Evolutionary conservation across 2,888 invertebrate genomes (phyloP), one percentile per base, ranked within the genome.

Genomic region (Chironomus tentans): DNA sequence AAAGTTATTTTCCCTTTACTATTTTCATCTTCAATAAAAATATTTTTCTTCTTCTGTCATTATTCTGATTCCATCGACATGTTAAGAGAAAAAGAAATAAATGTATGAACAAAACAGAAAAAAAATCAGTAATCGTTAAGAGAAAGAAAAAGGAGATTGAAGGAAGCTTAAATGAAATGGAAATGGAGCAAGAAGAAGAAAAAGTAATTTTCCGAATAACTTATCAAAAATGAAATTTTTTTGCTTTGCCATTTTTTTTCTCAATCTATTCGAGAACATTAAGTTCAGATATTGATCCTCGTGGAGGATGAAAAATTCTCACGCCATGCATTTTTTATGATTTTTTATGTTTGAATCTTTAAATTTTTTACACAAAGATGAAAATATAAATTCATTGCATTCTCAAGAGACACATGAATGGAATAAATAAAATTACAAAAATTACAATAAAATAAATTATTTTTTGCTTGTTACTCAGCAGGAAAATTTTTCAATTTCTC

Each of bases 401-500:
- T 65, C 65, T 65, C 65, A 22, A 65, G 65, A 65, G 68, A 68
- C 28, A 65, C 46, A 68, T 68, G 28, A 18, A 68, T 38, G 38
- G 21, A 38, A 46, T 38, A n/a, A 15, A 38, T 21, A 68, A 38
- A 38, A 28, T 68, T 46, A 10, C n/a, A 68, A 68, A 38, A 38
- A 28, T 68, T 46, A 10, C n/a, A 68, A 12, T 18, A 46, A 68
- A 15, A 38, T 28, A 46, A 68, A 38, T 38, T 28, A 28, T 28
- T 28, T 28, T 38, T 10, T 38, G 38, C 38, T 38, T 10, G 38
- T 38, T 38, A 38, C 4, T 38, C 38, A 38, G 47, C 70, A 50
- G 47, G 18, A 50, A 47, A 48, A 18, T 46, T 21, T 70, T 70
- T 47, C 48, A 21, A 70, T 70, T 70, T 70, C 50, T 70, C 70